Evolutionary conservation across 2,113 vertebrate species (phyloP).

Genomic region (Dicrurus megarhynchus): DNA sequence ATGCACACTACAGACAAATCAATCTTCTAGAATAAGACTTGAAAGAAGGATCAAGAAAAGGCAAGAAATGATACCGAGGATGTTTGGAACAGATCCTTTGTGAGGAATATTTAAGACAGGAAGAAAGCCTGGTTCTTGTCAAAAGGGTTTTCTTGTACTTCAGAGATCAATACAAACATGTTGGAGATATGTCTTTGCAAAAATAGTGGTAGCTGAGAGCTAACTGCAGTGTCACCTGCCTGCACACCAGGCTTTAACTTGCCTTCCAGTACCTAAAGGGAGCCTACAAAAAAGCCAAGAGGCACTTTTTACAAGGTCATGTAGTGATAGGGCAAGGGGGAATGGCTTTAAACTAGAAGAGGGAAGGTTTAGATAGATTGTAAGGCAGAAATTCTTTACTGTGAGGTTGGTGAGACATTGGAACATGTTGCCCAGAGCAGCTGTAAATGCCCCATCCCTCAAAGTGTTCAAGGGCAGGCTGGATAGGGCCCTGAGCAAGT

Average conservation of each 20-base stretch:
- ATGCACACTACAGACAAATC: slow-evolving; percentile 11
- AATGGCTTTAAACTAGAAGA: not conserved
- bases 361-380: not conserved
- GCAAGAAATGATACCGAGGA: not conserved
- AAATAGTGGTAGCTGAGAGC: not conserved
- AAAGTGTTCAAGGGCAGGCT: not conserved
- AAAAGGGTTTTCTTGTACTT: not conserved
- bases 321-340: not conserved
- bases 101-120: not conserved
- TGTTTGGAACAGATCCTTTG: not conserved
- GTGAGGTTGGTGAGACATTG: not conserved
- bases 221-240: not conserved
- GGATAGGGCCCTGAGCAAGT: not conserved
- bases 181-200: not conserved
- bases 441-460: not conserved
- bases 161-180: not conserved
- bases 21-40: slow-evolving; percentile 30
- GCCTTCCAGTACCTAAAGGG: not conserved
- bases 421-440: not conserved
- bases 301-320: not conserved
- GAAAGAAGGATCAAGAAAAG: not conserved
- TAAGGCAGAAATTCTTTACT: not conserved
- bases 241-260: not conserved
- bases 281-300: not conserved
- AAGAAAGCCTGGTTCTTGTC: not conserved